Evolutionary conservation across 2,888 invertebrate genomes (phyloP).

Genomic region (Yponomeuta evonymella): DNA sequence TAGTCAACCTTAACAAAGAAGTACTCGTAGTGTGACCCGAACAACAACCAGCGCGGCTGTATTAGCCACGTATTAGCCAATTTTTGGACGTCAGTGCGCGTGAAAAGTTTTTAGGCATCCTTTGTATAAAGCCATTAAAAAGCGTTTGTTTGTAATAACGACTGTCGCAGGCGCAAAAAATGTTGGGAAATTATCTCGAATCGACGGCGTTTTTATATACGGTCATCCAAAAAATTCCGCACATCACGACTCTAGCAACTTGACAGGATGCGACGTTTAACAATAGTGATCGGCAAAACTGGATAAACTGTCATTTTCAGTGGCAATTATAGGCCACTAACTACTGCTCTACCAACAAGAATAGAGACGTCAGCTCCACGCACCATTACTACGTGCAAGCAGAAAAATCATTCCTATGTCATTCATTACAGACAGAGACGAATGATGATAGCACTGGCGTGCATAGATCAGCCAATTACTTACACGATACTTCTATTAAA

Average conservation of each 20-base stretch:
- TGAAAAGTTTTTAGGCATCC: too few relatives aligned
- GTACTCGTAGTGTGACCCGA: too few relatives aligned
- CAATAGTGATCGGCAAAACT: slow-evolving; percentile 48
- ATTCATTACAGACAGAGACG: not conserved
- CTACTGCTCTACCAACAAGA: not conserved
- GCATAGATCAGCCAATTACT: slow-evolving; percentile 1
- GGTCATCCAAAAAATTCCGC: slow-evolving; percentile 1
- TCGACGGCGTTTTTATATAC: not conserved
- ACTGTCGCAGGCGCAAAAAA: not conserved
- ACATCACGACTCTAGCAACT: not conserved
- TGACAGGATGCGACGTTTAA: slow-evolving; percentile 48
- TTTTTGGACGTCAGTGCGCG: too few relatives aligned
- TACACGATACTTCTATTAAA: slow-evolving; percentile 8
- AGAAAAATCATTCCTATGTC: slow-evolving; percentile 7
- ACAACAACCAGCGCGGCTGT: too few relatives aligned
- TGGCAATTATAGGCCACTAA: slow-evolving; percentile 12
- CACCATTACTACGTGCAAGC: not conserved
- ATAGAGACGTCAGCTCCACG: slow-evolving; percentile 11
- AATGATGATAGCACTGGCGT: not conserved
- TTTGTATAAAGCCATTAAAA: not conserved
- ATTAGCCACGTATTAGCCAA: too few relatives aligned
- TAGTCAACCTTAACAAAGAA: too few relatives aligned
- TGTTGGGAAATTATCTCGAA: not conserved
- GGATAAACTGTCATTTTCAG: slow-evolving; percentile 33
- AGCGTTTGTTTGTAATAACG: not conserved